Percentiles rank a stretch among this genome's conserved stretches.
Conservation (phyloP, 2,797 vertebrate genomes). For the Molossus alvarezi region DNA sequence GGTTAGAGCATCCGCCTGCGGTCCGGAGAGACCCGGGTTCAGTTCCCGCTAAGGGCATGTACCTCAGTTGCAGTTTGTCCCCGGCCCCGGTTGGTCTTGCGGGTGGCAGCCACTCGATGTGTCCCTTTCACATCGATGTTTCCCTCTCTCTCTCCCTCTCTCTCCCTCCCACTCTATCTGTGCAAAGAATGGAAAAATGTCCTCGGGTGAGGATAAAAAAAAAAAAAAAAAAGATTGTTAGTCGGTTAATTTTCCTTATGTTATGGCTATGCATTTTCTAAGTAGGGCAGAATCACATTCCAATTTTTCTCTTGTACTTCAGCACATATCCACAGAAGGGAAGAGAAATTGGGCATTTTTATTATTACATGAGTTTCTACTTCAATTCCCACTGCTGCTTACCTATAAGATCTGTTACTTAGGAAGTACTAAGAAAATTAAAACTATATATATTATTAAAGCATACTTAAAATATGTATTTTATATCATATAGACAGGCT, state of each 20-base stretch:
- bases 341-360: slow-evolving; percentile 60
- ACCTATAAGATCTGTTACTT: slow-evolving; percentile 31
- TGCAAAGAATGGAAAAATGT: no score
- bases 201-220: no score
- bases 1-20: no score
- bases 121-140: no score
- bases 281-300: slow-evolving; percentile 47
- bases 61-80: no score
- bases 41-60: no score
- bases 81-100: no score
- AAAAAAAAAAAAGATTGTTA: slow-evolving; percentile 20
- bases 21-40: no score
- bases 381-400: slow-evolving; percentile 31
- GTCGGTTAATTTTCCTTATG: slow-evolving; percentile 55
- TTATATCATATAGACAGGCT: slow-evolving; percentile 39
- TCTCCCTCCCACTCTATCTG: no score
- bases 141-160: no score
- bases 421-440: slow-evolving; percentile 40
- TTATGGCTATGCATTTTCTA: slow-evolving; percentile 6
- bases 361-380: slow-evolving; percentile 59
- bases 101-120: no score
- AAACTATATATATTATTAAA: slow-evolving; percentile 36
- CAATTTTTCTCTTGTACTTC: slow-evolving; percentile 45
- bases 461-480: slow-evolving; percentile 20
- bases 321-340: slow-evolving; percentile 41